Conservation (phyloP, 2,888 invertebrate species). For the Desoria tigrina region DNA sequence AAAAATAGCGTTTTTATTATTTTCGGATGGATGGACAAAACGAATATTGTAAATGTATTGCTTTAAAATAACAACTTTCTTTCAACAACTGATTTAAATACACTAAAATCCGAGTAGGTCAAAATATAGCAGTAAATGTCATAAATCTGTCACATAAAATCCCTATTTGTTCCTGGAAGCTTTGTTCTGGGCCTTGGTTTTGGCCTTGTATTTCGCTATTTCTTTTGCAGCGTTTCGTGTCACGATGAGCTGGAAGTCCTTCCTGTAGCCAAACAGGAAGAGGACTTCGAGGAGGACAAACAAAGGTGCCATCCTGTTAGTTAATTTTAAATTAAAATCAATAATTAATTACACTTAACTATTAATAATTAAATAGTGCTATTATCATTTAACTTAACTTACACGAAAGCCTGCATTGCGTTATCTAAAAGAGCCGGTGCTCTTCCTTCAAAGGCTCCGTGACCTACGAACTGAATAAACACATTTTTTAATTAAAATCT, state of each 20-base stretch:
- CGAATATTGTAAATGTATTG: no score
- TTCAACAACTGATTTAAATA: no score
- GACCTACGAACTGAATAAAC: conserved; percentile 51
- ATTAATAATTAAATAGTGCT: not conserved
- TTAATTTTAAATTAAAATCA: no score
- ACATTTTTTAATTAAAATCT: no score
- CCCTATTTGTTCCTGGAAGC: conserved; percentile 3
- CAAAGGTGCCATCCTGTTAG: conserved; percentile 52
- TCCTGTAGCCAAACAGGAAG: conserved; percentile 51
- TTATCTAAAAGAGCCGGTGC: conserved; percentile 53
- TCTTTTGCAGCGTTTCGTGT: conserved; percentile 44
- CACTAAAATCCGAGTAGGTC: no score
- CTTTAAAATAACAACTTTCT: no score
- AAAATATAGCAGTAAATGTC: no score
- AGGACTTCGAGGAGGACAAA: conserved; percentile 53
- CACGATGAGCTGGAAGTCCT: conserved; percentile 48
- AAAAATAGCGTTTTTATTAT: no score
- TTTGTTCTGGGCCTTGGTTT: conserved; percentile 22
- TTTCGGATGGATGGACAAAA: no score
- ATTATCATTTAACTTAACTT: conserved; percentile 27
- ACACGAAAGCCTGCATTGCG: conserved; percentile 51
- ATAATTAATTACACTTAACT: no score
- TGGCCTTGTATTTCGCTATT: conserved; percentile 40
- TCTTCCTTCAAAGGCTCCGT: conserved; percentile 53
- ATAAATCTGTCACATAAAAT: no score